A percentile compares a stretch with the other conserved stretches of the same genome.
Evolutionary conservation across 2,113 vertebrate species (phyloP).

Genomic region (Callorhinus ursinus): DNA sequence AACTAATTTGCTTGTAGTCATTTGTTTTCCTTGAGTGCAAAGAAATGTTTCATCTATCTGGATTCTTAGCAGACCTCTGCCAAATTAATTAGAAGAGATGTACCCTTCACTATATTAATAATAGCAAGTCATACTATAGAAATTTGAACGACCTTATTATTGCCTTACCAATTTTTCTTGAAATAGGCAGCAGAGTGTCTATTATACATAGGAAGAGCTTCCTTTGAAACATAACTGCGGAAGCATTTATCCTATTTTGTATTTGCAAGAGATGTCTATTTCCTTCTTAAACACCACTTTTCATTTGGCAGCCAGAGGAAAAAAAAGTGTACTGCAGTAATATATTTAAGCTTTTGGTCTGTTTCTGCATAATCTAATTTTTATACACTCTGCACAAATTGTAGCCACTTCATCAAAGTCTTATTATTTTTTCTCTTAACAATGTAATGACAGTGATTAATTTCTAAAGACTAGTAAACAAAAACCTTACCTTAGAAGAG

Average conservation of each 20-base stretch:
- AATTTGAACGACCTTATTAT: constrained; percentile 6
- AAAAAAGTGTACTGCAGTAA: constrained; percentile 43
- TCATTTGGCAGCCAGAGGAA: constrained; percentile 52
- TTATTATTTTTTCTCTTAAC: constrained; percentile 88
- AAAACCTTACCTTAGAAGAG: constrained; percentile 82
- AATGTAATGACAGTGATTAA: constrained; percentile 87
- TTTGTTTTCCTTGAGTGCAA: not conserved
- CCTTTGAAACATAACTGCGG: constrained; percentile 52
- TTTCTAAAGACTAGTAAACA: constrained; percentile 87
- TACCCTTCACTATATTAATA: not conserved
- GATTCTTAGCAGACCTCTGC: not conserved
- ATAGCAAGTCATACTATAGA: not conserved
- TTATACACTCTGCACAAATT: constrained; percentile 85
- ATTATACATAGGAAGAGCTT: not conserved
- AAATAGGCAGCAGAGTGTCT: not conserved
- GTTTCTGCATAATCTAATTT: constrained; percentile 84
- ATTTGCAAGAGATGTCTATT: constrained; percentile 59
- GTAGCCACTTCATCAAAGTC: constrained; percentile 87
- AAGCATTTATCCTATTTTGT: constrained; percentile 46
- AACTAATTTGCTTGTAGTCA: constrained; percentile 29
- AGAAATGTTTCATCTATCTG: not conserved
- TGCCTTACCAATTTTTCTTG: constrained; percentile 21
- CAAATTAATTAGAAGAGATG: constrained; percentile 51
- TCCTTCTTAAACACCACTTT: not conserved
- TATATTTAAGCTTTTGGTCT: constrained; percentile 73